Conservation (phyloP, 2,113 vertebrate genomes). For the Thryonomys swinderianus region DNA sequence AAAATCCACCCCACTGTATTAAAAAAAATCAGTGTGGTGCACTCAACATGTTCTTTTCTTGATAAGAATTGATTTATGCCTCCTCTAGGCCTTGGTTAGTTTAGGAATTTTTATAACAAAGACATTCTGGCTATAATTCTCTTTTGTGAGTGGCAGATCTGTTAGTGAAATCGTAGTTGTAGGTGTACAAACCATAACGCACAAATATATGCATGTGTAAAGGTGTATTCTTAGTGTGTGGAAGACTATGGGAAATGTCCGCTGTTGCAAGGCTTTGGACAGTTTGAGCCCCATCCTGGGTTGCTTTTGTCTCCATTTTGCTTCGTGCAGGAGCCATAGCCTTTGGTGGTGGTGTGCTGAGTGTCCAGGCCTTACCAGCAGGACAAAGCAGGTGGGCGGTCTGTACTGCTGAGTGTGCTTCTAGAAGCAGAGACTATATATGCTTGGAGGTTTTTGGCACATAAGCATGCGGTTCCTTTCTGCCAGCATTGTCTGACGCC, state of each 20-base stretch:
- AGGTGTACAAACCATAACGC: background rate
- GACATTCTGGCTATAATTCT: background rate
- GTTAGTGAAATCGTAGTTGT: background rate
- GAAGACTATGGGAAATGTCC: background rate
- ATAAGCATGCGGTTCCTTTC: background rate
- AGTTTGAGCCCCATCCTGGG: background rate
- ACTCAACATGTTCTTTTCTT: background rate
- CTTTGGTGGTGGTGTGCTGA: background rate
- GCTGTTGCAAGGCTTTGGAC: background rate
- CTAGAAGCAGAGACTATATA: background rate
- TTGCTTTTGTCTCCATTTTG: background rate
- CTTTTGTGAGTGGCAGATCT: background rate
- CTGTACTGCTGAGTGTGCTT: background rate
- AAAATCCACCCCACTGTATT: background rate
- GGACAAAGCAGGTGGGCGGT: background rate
- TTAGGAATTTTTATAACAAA: background rate
- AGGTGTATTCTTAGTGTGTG: background rate
- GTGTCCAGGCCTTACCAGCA: background rate
- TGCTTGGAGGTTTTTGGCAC: background rate
- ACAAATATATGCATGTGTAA: background rate
- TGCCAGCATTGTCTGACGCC: background rate
- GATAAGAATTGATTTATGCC: background rate
- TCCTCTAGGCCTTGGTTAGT: conserved; percentile 24
- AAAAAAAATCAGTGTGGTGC: background rate
- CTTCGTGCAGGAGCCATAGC: background rate